A percentile compares a stretch with the other conserved stretches of the same genome.
Conservation (phyloP, 2,888 invertebrate species). For the Meganola albula region DNA sequence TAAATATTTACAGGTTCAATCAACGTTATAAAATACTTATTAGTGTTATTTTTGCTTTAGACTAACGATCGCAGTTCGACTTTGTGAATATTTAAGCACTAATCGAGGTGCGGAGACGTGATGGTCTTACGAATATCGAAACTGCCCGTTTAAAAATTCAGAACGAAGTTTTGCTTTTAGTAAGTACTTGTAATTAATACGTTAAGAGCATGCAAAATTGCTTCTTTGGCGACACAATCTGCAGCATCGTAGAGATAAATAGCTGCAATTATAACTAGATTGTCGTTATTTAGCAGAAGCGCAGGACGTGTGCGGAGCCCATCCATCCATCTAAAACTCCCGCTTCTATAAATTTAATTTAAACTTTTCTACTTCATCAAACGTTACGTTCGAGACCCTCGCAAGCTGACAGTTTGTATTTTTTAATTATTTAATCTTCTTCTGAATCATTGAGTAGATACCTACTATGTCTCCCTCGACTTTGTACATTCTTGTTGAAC, state of each 20-base stretch:
- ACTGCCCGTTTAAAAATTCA: conserved; percentile 7
- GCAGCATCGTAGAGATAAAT: conserved; percentile 43
- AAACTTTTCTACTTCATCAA: conserved; percentile 62
- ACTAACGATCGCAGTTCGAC: conserved; percentile 11
- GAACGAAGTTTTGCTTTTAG: conserved; percentile 5
- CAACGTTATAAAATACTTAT: conserved; percentile 25
- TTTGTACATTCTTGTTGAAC: conserved; percentile 29
- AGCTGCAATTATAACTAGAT: conserved; percentile 55
- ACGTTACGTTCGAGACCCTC: conserved; percentile 36
- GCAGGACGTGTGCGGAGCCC: conserved; percentile 33
- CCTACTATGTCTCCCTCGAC: conserved; percentile 29
- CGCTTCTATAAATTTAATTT: conserved; percentile 57
- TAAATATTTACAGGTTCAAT: conserved; percentile 31
- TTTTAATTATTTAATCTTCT: conserved; percentile 54
- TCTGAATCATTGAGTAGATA: conserved; percentile 31
- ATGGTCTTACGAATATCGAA: conserved; percentile 9
- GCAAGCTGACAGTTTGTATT: conserved; percentile 39
- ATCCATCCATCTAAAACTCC: conserved; percentile 39
- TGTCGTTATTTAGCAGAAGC: conserved; percentile 49
- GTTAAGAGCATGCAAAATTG: conserved; percentile 34
- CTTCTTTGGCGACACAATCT: conserved; percentile 30
- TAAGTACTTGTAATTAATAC: conserved; percentile 31
- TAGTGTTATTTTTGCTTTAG: conserved; percentile 24
- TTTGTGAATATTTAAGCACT: conserved; percentile 25
- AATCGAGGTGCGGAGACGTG: conserved; percentile 20